phyloP scores from a whole-genome alignment of 1,140 invertebrate species.

The Coenobita brevimanus region DNA sequence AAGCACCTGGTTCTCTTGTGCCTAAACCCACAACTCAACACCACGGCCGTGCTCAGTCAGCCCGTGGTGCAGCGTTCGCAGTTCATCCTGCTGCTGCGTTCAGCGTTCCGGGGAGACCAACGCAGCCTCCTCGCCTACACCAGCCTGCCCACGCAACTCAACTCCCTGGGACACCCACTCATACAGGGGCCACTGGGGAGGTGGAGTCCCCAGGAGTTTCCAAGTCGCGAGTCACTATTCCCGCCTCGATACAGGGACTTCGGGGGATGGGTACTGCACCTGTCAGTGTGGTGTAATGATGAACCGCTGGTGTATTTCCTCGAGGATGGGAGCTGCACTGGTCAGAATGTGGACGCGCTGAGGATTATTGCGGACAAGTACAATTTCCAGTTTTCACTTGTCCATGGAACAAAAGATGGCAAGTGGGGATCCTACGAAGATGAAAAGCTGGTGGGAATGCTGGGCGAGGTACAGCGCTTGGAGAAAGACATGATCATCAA shows the following conservation, averaged over 20 bases:
- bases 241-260: slow-evolving; percentile 22
- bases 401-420: not conserved
- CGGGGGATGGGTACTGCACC: not conserved
- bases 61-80: slow-evolving; percentile 28
- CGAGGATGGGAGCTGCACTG: slow-evolving; percentile 13
- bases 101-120: not conserved
- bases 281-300: slow-evolving; percentile 46
- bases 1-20: slow-evolving; percentile 25
- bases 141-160: slow-evolving; percentile 2
- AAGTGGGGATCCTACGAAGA: slow-evolving; percentile 16
- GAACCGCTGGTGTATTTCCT: slow-evolving; percentile 20
- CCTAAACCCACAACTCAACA: not conserved
- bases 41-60: not conserved
- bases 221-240: not conserved
- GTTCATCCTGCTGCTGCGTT: not conserved
- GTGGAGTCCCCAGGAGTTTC: not conserved
- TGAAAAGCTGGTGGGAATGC: slow-evolving; percentile 31
- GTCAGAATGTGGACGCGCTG: slow-evolving; percentile 22
- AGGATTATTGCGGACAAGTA: slow-evolving; percentile 24
- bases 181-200: slow-evolving; percentile 11
- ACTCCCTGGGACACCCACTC: not conserved
- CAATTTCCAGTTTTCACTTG: slow-evolving; percentile 7
- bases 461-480: slow-evolving; percentile 18
- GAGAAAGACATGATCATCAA: slow-evolving; percentile 20
- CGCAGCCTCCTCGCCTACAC: not conserved